Conservation (phyloP, 2,113 vertebrate species). For the Dicrurus megarhynchus region DNA sequence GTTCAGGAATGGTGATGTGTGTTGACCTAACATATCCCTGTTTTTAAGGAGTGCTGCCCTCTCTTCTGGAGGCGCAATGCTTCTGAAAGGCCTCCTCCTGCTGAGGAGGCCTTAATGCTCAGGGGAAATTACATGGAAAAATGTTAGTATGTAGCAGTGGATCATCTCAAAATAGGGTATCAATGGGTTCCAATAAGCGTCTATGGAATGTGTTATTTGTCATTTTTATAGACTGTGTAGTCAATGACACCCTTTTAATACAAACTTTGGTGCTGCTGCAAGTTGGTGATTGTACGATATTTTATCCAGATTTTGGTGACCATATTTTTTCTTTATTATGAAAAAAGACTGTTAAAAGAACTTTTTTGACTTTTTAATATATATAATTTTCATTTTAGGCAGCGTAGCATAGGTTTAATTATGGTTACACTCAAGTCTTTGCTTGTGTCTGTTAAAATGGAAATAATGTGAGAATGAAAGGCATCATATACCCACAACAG, state of each 20-base stretch:
- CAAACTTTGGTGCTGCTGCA: not conserved
- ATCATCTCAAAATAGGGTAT: not conserved
- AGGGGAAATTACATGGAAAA: not conserved
- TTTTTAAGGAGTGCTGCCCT: not conserved
- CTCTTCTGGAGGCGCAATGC: not conserved
- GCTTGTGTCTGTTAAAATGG: slow-evolving; percentile 30
- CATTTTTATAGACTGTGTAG: not conserved
- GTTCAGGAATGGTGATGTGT: not conserved
- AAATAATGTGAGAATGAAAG: not conserved
- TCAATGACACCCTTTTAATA: not conserved
- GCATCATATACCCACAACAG: not conserved
- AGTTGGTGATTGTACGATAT: not conserved
- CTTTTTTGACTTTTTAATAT: not conserved
- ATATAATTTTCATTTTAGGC: slow-evolving; percentile 15
- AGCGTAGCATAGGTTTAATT: slow-evolving; percentile 25
- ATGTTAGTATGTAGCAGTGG: not conserved
- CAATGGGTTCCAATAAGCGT: not conserved
- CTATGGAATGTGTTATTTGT: not conserved
- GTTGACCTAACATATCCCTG: not conserved
- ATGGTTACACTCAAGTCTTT: not conserved
- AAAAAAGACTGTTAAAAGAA: not conserved
- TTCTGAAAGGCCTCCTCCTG: not conserved
- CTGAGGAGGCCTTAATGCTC: not conserved
- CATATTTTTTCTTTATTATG: not conserved
- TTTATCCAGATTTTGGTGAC: not conserved